phyloP scores from a whole-genome alignment of 2,797 vertebrate genomes.

The Cirrhinus mrigala region DNA sequence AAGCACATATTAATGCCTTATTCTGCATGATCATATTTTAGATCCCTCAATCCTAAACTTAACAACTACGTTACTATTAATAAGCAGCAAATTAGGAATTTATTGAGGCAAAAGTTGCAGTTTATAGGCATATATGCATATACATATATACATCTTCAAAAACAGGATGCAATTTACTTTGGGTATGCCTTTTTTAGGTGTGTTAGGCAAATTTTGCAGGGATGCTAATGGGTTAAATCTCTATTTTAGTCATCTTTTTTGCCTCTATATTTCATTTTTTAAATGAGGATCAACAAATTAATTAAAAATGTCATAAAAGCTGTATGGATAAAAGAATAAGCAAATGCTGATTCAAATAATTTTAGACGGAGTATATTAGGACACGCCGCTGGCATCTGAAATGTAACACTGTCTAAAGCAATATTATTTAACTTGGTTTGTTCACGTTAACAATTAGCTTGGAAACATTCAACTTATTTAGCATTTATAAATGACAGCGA shows the following conservation, averaged over 20 bases:
- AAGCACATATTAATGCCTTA: no score
- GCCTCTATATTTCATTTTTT: background rate
- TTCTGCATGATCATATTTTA: no score
- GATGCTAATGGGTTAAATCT: background rate
- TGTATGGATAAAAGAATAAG: background rate
- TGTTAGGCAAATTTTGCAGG: no score
- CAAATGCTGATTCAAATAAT: background rate
- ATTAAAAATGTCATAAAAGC: constrained; percentile 29
- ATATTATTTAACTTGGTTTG: background rate
- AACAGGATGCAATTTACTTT: no score
- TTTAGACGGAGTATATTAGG: background rate
- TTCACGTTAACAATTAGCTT: background rate
- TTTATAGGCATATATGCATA: no score
- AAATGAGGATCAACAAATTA: background rate
- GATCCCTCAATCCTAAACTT: no score
- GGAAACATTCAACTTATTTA: constrained; percentile 49
- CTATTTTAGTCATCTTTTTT: constrained; percentile 33
- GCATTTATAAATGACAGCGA: constrained; percentile 21
- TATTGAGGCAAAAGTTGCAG: no score
- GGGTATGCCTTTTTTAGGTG: no score
- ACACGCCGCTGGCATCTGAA: no score
- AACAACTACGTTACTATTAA: no score
- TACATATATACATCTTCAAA: no score
- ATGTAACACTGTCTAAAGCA: background rate
- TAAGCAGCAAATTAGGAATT: no score